Evolutionary conservation across 2,797 vertebrate genomes (phyloP).

Genomic region (Columba guinea): DNA sequence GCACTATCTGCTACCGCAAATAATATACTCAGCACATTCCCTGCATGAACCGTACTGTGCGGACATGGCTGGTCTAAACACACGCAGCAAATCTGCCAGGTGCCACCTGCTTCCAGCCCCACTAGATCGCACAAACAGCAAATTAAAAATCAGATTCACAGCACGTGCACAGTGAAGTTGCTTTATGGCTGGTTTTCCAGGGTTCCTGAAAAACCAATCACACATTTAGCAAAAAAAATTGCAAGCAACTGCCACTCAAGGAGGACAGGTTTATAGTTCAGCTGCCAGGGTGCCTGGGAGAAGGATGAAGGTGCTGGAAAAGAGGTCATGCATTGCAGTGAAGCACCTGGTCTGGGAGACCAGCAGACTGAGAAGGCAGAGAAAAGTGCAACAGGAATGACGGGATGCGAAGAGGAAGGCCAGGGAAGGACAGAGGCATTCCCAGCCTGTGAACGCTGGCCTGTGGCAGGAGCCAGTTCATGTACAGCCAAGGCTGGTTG

Average conservation of each 20-base stretch:
- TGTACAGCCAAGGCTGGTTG: background rate
- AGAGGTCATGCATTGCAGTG: background rate
- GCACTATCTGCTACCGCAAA: background rate
- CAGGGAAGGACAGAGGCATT: background rate
- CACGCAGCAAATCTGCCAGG: background rate
- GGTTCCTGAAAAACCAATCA: background rate
- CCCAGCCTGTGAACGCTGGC: background rate
- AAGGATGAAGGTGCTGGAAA: background rate
- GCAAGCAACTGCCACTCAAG: accelerated
- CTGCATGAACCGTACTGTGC: background rate
- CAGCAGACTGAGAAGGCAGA: background rate
- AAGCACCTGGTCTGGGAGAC: background rate
- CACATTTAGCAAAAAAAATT: background rate
- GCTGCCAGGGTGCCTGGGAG: background rate
- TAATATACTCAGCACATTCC: background rate
- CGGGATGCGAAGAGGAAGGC: background rate
- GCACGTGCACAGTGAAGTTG: background rate
- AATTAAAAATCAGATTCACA: background rate
- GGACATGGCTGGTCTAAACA: background rate
- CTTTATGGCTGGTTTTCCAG: background rate
- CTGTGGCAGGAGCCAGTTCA: background rate
- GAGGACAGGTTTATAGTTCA: background rate
- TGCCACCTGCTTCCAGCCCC: constrained; percentile 10
- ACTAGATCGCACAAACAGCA: background rate
- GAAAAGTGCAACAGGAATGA: background rate